Conservation (phyloP, 1,140 invertebrate species). For the Bradysia coprophila region DNA sequence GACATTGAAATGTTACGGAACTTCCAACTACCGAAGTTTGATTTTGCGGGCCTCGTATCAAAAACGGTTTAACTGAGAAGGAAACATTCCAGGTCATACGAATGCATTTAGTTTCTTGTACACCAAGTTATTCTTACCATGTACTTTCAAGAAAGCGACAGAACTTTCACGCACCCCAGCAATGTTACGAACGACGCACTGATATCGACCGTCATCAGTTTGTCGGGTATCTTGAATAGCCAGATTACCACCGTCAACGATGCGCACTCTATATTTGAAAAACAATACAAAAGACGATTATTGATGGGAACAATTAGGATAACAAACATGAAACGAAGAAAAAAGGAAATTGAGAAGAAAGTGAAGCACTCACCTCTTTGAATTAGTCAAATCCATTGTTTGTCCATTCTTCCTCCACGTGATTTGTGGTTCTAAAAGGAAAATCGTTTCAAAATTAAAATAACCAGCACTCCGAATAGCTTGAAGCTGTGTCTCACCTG, state of each 20-base stretch:
- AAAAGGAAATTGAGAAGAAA: not conserved
- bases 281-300: conserved; percentile 1
- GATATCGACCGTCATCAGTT: conserved; percentile 64
- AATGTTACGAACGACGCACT: conserved; percentile 68
- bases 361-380: conserved; percentile 8
- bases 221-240: conserved; percentile 61
- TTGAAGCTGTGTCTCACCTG: too few species aligned
- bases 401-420: conserved; percentile 71
- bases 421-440: conserved; percentile 26
- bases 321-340: not conserved
- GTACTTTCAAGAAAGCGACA: conserved; percentile 56
- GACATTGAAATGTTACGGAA: conserved; percentile 63
- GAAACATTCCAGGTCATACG: too few species aligned
- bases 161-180: conserved; percentile 59
- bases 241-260: conserved; percentile 62
- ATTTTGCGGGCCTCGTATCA: conserved; percentile 59
- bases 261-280: conserved; percentile 38
- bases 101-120: too few species aligned
- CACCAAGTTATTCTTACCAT: conserved; percentile 48
- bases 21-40: conserved; percentile 46
- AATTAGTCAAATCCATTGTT: conserved; percentile 38
- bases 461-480: too few species aligned
- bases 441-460: too few species aligned
- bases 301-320: too few species aligned
- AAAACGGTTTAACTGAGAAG: conserved; percentile 64